These are phyloP conservation scores for Glaucomys volans DNA, from an alignment of 2,113 vertebrate species.

Conservation along the genomic window DNA sequence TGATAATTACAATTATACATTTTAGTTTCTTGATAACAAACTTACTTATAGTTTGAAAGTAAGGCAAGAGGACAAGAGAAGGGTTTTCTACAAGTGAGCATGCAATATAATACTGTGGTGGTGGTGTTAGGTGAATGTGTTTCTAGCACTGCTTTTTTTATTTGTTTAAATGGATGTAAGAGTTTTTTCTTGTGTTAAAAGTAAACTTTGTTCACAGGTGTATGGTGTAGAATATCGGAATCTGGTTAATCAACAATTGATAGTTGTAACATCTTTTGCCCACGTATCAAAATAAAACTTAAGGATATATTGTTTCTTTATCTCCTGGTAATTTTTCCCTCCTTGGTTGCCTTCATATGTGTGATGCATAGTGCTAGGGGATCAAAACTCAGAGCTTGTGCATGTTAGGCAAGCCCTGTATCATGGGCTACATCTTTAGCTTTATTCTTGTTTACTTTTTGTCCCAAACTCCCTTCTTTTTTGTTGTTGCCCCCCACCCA, in stretches of 20 bases:
- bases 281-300: slow-evolving; percentile 30
- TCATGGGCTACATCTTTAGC: neutral
- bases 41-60: slow-evolving; percentile 42
- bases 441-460: neutral
- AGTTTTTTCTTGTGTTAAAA: neutral
- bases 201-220: neutral
- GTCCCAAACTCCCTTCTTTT: neutral
- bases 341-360: no score
- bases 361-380: no score
- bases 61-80: neutral
- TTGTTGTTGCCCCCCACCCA: no score
- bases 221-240: neutral
- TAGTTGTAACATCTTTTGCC: neutral
- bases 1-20: neutral
- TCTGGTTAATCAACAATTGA: neutral
- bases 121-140: neutral
- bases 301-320: neutral
- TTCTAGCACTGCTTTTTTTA: neutral
- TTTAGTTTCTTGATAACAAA: slow-evolving; percentile 38
- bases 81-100: neutral
- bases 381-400: neutral
- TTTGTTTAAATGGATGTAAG: neutral
- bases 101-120: neutral
- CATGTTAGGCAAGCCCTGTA: neutral
- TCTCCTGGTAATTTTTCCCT: neutral